phyloP scores from a whole-genome alignment of 2,888 invertebrate genomes.

The Eulithis testata region DNA sequence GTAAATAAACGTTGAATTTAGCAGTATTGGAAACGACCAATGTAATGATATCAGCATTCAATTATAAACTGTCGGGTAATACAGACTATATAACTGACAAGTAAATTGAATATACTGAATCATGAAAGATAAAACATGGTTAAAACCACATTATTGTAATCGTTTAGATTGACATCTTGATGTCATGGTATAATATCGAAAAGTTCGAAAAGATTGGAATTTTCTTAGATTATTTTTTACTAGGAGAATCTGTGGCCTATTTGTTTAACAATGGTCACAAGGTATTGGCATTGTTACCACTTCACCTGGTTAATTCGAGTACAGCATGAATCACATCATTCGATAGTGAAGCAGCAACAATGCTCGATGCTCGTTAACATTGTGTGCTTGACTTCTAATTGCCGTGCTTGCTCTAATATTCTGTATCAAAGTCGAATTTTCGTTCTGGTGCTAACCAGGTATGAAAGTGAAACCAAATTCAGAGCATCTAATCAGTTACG shows the following conservation, averaged over 20 bases:
- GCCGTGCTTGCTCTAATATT: slow-evolving; percentile 2
- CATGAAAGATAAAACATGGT: too few species aligned
- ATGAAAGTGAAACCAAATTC: neutral
- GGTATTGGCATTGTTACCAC: neutral
- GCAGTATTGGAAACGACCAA: slow-evolving; percentile 1
- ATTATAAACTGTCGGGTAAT: neutral
- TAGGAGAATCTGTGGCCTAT: too few species aligned
- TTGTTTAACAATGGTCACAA: too few species aligned
- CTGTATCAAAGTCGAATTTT: slow-evolving; percentile 11
- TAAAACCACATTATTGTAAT: too few species aligned
- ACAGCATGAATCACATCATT: slow-evolving; percentile 4
- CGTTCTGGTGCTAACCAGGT: neutral
- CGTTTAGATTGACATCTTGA: too few species aligned
- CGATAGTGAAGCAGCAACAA: slow-evolving; percentile 16
- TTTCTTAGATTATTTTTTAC: too few species aligned
- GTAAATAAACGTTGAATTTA: slow-evolving; percentile 12
- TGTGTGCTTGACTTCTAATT: slow-evolving; percentile 22
- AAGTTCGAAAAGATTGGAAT: too few species aligned
- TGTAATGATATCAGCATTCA: neutral
- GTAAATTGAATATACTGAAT: too few species aligned
- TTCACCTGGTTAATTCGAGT: neutral
- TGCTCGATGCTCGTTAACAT: slow-evolving; percentile 21
- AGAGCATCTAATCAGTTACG: neutral
- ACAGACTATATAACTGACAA: too few species aligned
- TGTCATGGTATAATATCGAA: too few species aligned